phyloP scores from a whole-genome alignment of 2,113 vertebrate genomes.

The Aix galericulata region DNA sequence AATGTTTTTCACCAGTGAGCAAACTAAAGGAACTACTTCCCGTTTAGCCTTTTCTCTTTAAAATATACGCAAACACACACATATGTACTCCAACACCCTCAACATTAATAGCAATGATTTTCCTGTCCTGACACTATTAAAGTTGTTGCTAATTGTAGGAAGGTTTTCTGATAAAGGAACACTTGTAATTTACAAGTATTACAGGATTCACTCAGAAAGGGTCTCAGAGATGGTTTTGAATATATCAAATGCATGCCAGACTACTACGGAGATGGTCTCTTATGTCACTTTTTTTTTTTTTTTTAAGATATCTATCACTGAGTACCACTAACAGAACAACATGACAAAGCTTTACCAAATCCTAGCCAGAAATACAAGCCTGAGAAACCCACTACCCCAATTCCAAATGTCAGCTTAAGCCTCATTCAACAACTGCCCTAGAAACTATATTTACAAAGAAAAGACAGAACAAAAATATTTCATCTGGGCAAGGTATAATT shows the following conservation, averaged over 20 bases:
- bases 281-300: background rate
- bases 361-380: background rate
- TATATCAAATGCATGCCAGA: background rate
- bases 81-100: rapidly evolving
- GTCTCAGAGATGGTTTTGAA: background rate
- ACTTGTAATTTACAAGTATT: background rate
- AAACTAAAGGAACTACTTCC: background rate
- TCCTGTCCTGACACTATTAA: background rate
- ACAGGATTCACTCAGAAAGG: background rate
- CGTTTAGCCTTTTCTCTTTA: background rate
- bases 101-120: background rate
- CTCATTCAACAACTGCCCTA: background rate
- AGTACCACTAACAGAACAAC: background rate
- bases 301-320: background rate
- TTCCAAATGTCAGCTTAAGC: background rate
- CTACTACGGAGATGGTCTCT: background rate
- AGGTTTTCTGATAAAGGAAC: background rate
- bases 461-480: background rate
- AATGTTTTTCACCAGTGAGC: conserved; percentile 13
- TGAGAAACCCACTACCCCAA: background rate
- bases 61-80: background rate
- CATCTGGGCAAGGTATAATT: background rate
- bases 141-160: background rate
- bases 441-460: background rate
- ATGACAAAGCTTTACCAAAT: background rate